A percentile compares a stretch with the other conserved stretches of the same genome.
Conservation (phyloP, 2,888 invertebrate genomes). For the Venusia cambrica region DNA sequence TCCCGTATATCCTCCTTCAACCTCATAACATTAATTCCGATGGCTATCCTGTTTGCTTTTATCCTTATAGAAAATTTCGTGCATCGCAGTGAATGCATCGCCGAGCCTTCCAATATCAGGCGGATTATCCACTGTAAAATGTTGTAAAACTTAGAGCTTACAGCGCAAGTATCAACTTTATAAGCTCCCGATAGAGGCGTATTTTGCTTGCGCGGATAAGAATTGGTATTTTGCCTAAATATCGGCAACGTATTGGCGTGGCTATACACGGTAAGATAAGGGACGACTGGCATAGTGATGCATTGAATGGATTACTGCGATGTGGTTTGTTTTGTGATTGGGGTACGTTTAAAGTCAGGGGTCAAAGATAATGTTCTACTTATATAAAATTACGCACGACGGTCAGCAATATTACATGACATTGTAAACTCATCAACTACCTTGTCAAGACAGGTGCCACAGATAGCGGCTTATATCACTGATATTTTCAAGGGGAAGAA, state of each 20-base stretch:
- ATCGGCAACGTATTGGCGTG: slow-evolving; percentile 76
- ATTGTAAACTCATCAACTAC: no score
- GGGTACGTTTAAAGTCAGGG: slow-evolving; percentile 27
- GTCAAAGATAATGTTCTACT: no score
- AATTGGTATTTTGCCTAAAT: slow-evolving; percentile 77
- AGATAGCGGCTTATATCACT: no score
- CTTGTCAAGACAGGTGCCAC: no score
- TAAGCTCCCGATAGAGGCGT: slow-evolving; percentile 38
- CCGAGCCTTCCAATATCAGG: slow-evolving; percentile 76
- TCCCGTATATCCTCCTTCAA: slow-evolving; percentile 23
- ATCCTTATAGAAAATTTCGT: slow-evolving; percentile 80
- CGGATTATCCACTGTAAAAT: slow-evolving; percentile 72
- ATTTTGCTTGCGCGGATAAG: slow-evolving; percentile 43
- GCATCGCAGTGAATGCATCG: slow-evolving; percentile 77
- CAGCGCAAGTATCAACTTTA: slow-evolving; percentile 45
- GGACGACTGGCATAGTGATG: slow-evolving; percentile 64
- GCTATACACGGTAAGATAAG: slow-evolving; percentile 72
- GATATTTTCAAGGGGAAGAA: no score
- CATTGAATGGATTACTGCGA: slow-evolving; percentile 71
- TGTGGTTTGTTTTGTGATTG: slow-evolving; percentile 59
- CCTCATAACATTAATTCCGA: slow-evolving; percentile 64
- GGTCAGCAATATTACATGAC: no score
- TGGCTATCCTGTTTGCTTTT: slow-evolving; percentile 80
- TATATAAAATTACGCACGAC: no score
- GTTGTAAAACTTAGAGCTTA: slow-evolving; percentile 53